Base-by-base conservation (phyloP, 2,113 vertebrate genomes). In the Psettodes erumei region DNA sequence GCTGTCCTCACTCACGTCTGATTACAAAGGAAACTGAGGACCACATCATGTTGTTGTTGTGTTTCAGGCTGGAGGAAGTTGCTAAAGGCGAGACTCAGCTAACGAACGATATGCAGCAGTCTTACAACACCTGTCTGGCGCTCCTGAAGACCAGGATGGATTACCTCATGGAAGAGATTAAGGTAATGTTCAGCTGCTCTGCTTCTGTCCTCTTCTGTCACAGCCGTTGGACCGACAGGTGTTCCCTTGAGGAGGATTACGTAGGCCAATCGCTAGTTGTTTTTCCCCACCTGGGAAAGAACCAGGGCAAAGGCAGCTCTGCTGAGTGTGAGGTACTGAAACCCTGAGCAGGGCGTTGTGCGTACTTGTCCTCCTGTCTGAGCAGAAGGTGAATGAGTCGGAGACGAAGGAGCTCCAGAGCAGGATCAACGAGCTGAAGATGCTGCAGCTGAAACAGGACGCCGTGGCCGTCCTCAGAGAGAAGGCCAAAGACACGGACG, bases 171-270 rank as follows among this genome's bases (percentile, higher is more conserved):
- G 40, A 30, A 1, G 30, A 79, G 23, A 3, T 53, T 0, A 32
- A 79, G 83, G 83, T 82, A 53, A 21, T n/a, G n/a, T 21, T n/a
- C 19, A 47, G 19, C 18, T 47, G 45, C 7, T n/a, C n/a, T n/a
- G n/a, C n/a, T n/a, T n/a, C n/a, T n/a, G n/a, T n/a, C n/a, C n/a
- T n/a, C n/a, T n/a, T n/a, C n/a, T n/a, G n/a, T n/a, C n/a, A n/a
- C n/a, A n/a, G n/a, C n/a, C n/a, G n/a, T n/a, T n/a, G n/a, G n/a
- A n/a, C n/a, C n/a, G n/a, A n/a, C n/a, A n/a, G n/a, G n/a, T n/a
- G n/a, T n/a, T n/a, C n/a, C n/a, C n/a, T n/a, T n/a, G n/a, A n/a
- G n/a, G n/a, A n/a, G n/a, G n/a, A n/a, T n/a, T n/a, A n/a, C n/a
- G n/a, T n/a, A n/a, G n/a, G n/a, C n/a, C n/a, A n/a, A n/a, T n/a